These are phyloP conservation scores for Chroicocephalus ridibundus DNA, from an alignment of 2,113 vertebrate genomes.

Conservation along the genomic window DNA sequence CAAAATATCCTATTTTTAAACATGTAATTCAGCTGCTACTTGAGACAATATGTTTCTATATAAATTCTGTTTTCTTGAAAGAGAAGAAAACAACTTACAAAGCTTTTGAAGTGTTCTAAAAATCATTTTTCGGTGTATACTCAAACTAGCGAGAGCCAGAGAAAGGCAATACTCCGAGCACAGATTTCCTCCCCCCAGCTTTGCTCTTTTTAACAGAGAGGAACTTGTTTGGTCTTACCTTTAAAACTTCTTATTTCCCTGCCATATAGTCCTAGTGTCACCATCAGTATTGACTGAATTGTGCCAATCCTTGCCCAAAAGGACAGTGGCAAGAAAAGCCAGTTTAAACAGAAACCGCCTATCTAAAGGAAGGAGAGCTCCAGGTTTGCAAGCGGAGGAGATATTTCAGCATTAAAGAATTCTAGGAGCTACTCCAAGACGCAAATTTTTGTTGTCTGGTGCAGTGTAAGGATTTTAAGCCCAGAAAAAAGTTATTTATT, in stretches of 20 bases:
- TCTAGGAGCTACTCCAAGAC: slow-evolving; percentile 59
- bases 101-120: background rate
- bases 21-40: background rate
- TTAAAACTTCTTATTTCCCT: background rate
- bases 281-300: accelerated
- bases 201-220: background rate
- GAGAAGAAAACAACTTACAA: background rate
- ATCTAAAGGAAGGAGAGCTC: background rate
- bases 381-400: background rate
- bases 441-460: slow-evolving; percentile 40
- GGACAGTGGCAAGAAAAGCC: background rate
- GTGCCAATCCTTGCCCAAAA: background rate
- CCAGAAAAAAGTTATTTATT: slow-evolving; percentile 57
- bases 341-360: background rate
- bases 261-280: background rate
- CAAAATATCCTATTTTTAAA: background rate
- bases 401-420: slow-evolving; percentile 55
- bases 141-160: background rate
- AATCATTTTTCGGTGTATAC: background rate
- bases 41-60: background rate
- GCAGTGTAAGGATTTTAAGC: slow-evolving; percentile 27
- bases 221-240: slow-evolving; percentile 16
- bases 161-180: background rate
- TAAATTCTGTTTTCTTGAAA: background rate
- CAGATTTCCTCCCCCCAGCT: background rate